Conservation (phyloP, 2,113 vertebrate species). For the Hassar affinis region DNA sequence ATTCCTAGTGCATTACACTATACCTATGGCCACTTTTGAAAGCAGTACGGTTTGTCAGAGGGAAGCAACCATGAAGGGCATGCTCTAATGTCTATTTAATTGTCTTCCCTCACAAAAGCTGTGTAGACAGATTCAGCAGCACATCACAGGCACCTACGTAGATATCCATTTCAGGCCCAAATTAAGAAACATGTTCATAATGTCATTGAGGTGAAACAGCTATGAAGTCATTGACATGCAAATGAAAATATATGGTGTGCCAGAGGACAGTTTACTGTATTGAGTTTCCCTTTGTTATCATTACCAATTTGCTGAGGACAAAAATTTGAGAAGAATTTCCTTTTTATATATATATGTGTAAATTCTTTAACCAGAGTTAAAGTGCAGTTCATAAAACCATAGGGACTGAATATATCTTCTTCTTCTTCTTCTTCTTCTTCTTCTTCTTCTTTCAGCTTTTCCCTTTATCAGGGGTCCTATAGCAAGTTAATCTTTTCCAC, state of each 20-base stretch:
- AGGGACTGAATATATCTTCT: background rate
- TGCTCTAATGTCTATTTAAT: conserved; percentile 33
- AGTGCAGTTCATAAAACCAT: background rate
- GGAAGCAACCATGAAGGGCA: conserved; percentile 36
- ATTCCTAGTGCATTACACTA: background rate
- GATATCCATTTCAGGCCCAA: conserved; percentile 27
- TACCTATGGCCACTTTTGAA: background rate
- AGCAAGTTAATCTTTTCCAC: no score
- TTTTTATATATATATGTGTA: no score
- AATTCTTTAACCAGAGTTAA: background rate
- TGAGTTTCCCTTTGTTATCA: conserved; percentile 29
- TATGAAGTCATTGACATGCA: conserved; percentile 32
- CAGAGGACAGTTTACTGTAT: conserved; percentile 19
- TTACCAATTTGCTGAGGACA: background rate
- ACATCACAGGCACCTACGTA: conserved; percentile 19
- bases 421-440: no score
- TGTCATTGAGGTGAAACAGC: conserved; percentile 32
- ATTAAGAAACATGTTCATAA: conserved; percentile 31
- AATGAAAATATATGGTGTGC: conserved; percentile 15
- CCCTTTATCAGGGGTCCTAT: no score
- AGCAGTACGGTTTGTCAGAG: conserved; percentile 8
- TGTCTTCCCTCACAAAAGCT: conserved; percentile 9
- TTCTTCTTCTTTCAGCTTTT: no score
- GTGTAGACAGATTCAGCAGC: conserved; percentile 15
- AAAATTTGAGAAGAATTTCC: no score